Base-by-base conservation (phyloP, 2,797 vertebrate genomes). In the Gobio occitaniae region DNA sequence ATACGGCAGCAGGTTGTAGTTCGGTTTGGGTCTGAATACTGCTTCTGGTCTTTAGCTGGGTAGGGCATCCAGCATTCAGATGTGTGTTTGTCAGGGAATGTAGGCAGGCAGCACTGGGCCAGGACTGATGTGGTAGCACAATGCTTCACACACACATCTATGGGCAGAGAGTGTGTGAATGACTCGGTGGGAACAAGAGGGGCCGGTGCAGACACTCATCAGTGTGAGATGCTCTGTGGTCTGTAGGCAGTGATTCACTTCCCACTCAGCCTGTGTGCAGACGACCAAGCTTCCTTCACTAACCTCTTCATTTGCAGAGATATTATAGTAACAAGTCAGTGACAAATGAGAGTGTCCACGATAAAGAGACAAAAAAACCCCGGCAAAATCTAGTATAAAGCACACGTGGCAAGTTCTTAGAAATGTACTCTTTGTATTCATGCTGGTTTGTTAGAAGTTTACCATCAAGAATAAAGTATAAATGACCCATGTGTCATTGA, bases 71-170 rank as follows among this genome's bases (percentile, higher is more conserved):
- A 75, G 70, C n/a, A 52, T 81, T 61, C 56, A 69, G 77, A 44
- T 82, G 61, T 84, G 80, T 84, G 75, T 85, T 83, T 89, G 77
- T 89, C 69, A 89, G 90, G 61, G 74, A 77, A 88, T 82, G 54
- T 92, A 90, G 87, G 91, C 92, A 90, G 78, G 71, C 63, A 41
- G 82, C 36, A 76, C 15, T 52, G 61, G 29, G 61, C 71, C 59
- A 56, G 54, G 59, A 80, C 71, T 83, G 86, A 82, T 87, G 83
- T 85, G 84, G 80, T 44, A 50, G 21, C 65, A 83, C 61, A 32
- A 65, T 80, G 84, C 76, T 84, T 83, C 68, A 72, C 76, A 80
- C 87, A 85, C 84, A 85, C 50, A 56, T 72, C 68, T 25, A 77
- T 61, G 66, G 77, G 11, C 52, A 77, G 70, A 82, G 83, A 71